Conservation (phyloP, 2,797 vertebrate genomes). For the Phataginus tricuspis region DNA sequence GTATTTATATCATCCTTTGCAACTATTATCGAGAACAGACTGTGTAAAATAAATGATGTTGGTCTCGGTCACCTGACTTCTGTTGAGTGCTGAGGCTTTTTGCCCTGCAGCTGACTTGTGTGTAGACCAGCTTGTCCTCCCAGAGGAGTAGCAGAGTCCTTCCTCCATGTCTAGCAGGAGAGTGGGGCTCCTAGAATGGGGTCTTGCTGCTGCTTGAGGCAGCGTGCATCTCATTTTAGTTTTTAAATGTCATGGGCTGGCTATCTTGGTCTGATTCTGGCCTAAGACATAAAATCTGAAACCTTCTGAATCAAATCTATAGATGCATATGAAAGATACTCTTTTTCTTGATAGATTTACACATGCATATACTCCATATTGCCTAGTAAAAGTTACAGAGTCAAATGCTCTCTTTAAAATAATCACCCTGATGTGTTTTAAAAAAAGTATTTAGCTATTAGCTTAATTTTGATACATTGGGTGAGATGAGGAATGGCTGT, state of each 20-base stretch:
- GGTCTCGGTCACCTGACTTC: background rate
- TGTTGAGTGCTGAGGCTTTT: background rate
- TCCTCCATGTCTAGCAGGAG: background rate
- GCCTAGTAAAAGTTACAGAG: background rate
- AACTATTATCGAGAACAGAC: background rate
- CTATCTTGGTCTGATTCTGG: background rate
- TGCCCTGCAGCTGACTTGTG: background rate
- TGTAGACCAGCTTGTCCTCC: background rate
- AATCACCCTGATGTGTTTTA: background rate
- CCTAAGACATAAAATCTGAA: background rate
- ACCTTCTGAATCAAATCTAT: background rate
- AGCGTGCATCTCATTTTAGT: background rate
- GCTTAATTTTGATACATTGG: background rate
- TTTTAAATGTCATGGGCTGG: background rate
- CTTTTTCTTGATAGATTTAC: background rate
- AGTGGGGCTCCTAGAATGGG: background rate
- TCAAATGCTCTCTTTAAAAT: background rate
- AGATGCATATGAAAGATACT: background rate
- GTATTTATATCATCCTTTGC: background rate
- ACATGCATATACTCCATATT: background rate
- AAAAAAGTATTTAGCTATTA: background rate
- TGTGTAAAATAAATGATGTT: rapidly evolving
- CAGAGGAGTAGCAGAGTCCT: background rate
- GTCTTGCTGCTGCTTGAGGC: background rate
- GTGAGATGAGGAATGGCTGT: background rate